Conservation (phyloP, 2,113 vertebrate genomes). For the Corvus moneduloides region DNA sequence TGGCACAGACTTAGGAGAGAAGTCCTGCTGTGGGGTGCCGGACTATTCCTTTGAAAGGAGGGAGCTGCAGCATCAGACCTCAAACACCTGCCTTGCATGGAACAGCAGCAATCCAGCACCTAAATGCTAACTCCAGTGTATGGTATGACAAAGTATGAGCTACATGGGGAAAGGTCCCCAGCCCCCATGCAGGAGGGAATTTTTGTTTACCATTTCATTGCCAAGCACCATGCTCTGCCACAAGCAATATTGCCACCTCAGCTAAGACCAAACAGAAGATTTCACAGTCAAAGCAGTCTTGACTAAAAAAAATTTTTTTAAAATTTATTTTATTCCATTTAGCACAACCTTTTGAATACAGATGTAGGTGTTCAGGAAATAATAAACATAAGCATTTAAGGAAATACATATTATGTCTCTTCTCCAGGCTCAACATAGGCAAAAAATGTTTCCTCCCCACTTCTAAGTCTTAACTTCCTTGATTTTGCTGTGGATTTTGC, state of each 20-base stretch:
- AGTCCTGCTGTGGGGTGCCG: accelerated
- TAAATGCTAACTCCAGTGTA: background rate
- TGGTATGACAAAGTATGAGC: background rate
- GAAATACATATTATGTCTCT: background rate
- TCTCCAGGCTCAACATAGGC: background rate
- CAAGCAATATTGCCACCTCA: background rate
- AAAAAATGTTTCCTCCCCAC: background rate
- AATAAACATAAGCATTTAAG: background rate
- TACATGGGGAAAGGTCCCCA: background rate
- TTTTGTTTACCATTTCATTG: background rate
- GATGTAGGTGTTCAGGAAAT: background rate
- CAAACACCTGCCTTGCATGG: background rate
- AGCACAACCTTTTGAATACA: background rate
- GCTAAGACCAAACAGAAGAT: background rate
- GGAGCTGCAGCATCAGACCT: background rate
- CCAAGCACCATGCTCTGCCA: background rate
- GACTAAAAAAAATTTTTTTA: background rate
- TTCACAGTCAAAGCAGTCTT: background rate
- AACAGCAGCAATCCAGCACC: background rate
- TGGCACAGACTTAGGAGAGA: background rate
- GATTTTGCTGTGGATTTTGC: background rate
- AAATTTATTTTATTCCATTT: background rate
- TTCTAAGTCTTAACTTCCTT: background rate
- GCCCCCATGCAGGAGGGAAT: background rate
- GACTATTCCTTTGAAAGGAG: background rate